Percentiles rank a stretch among this genome's conserved stretches.
Conservation (phyloP, 2,797 vertebrate species). For the Syngnathus acus region DNA sequence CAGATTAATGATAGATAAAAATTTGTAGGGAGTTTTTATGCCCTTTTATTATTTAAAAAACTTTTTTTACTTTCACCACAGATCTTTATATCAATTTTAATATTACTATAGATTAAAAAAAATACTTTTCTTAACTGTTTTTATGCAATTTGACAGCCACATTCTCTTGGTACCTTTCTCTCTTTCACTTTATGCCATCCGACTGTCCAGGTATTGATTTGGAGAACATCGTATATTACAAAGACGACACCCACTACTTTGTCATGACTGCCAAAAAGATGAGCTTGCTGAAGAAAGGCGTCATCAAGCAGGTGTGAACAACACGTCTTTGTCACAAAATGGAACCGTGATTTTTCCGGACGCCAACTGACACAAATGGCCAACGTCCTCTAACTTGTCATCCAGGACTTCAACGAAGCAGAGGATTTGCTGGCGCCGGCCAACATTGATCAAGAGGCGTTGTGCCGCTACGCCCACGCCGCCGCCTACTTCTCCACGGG, state of each 20-base stretch:
- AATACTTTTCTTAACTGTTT: too few species aligned
- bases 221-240: constrained; percentile 98
- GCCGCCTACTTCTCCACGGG: constrained; percentile 86
- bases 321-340: constrained; percentile 21
- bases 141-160: too few species aligned
- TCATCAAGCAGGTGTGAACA: constrained; percentile 80
- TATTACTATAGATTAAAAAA: too few species aligned
- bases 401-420: constrained; percentile 73
- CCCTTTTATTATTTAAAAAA: too few species aligned
- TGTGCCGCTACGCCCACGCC: constrained; percentile 75
- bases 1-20: too few species aligned
- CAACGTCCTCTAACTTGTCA: constrained; percentile 13
- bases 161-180: too few species aligned
- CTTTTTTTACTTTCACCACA: too few species aligned
- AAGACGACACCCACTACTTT: constrained; percentile 94
- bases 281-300: constrained; percentile 83
- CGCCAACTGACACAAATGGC: constrained; percentile 6
- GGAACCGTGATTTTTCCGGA: constrained; percentile 21
- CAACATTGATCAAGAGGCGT: constrained; percentile 76
- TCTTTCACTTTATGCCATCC: not conserved
- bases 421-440: constrained; percentile 73
- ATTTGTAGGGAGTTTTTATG: too few species aligned
- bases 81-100: too few species aligned
- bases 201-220: constrained; percentile 81
- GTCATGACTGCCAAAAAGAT: constrained; percentile 98